Evolutionary conservation across 2,888 invertebrate species (phyloP).

Genomic region (Dynastes hyllus): DNA sequence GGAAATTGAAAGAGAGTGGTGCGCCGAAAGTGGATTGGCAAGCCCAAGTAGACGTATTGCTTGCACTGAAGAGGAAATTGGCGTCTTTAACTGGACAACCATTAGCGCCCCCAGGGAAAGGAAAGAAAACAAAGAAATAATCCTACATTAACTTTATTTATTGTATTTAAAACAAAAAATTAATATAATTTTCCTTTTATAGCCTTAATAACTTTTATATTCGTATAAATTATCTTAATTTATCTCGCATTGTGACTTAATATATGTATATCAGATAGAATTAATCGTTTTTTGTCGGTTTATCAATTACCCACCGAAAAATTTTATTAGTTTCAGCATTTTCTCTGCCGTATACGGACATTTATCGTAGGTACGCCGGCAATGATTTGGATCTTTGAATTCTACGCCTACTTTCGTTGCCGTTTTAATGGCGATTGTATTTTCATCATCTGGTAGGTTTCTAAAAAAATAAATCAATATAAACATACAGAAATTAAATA

Average conservation of each 20-base stretch:
- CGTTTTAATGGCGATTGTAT: constrained; percentile 60
- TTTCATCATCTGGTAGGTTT: not conserved
- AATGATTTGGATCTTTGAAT: constrained; percentile 59
- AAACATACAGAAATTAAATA: not conserved
- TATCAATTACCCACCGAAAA: constrained; percentile 13
- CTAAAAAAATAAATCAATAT: not conserved
- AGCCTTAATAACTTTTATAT: constrained; percentile 5
- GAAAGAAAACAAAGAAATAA: constrained; percentile 65
- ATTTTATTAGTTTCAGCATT: constrained; percentile 62
- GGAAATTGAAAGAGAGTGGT: constrained; percentile 84
- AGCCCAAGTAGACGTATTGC: constrained; percentile 82
- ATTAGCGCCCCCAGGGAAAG: constrained; percentile 58
- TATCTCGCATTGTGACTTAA: constrained; percentile 8
- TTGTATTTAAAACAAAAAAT: constrained; percentile 1
- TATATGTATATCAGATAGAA: not conserved
- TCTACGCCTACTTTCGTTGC: constrained; percentile 63
- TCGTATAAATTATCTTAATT: constrained; percentile 5
- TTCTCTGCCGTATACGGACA: constrained; percentile 67
- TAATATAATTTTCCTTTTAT: not conserved
- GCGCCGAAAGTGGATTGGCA: constrained; percentile 85
- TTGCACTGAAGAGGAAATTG: constrained; percentile 84
- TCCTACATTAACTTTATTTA: not conserved
- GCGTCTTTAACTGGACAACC: constrained; percentile 66
- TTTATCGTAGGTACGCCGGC: constrained; percentile 65
- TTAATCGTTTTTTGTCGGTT: not conserved